Percentiles rank a stretch among this genome's conserved stretches.
These are phyloP conservation scores for Gandaritis pyraliata DNA, from an alignment of 2,888 invertebrate species.

Conservation along the genomic window DNA sequence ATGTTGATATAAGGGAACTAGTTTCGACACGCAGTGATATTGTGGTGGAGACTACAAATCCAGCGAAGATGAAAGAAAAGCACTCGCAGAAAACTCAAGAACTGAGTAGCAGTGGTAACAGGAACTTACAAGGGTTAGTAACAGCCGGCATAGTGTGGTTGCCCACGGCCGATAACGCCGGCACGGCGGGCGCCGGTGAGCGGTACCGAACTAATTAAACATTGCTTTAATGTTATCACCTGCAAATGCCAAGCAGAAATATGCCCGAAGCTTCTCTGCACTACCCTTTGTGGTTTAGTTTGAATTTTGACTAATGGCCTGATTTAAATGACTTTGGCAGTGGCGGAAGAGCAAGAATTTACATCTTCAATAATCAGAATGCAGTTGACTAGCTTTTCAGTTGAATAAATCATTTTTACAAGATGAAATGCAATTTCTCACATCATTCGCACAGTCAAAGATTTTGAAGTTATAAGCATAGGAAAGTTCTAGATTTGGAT, in stretches of 20 bases:
- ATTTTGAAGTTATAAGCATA: conserved; percentile 41
- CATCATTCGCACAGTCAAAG: neutral
- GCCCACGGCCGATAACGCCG: conserved; percentile 43
- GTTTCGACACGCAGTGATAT: neutral
- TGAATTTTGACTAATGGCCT: conserved; percentile 30
- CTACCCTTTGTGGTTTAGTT: conserved; percentile 48
- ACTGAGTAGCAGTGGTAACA: conserved; percentile 22
- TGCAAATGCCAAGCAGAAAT: conserved; percentile 79
- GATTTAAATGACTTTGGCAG: conserved; percentile 10
- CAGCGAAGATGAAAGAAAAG: conserved; percentile 7
- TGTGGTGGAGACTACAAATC: neutral
- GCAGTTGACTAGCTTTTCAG: too few relatives aligned
- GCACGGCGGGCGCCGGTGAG: conserved; percentile 53
- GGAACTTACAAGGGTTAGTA: conserved; percentile 71
- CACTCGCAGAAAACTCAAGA: conserved; percentile 3
- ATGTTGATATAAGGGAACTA: neutral
- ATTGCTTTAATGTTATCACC: conserved; percentile 83
- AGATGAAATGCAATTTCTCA: conserved; percentile 22
- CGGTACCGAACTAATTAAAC: conserved; percentile 84
- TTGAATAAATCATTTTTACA: too few relatives aligned
- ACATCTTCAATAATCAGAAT: neutral
- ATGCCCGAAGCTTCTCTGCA: conserved; percentile 69
- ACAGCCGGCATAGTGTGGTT: conserved; percentile 63
- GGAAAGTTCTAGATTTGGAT: conserved; percentile 44
- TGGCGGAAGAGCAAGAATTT: conserved; percentile 6